A percentile compares a stretch with the other conserved stretches of the same genome.
Evolutionary conservation across 2,113 vertebrate species (phyloP).

Genomic region (Platycercus adscitus): DNA sequence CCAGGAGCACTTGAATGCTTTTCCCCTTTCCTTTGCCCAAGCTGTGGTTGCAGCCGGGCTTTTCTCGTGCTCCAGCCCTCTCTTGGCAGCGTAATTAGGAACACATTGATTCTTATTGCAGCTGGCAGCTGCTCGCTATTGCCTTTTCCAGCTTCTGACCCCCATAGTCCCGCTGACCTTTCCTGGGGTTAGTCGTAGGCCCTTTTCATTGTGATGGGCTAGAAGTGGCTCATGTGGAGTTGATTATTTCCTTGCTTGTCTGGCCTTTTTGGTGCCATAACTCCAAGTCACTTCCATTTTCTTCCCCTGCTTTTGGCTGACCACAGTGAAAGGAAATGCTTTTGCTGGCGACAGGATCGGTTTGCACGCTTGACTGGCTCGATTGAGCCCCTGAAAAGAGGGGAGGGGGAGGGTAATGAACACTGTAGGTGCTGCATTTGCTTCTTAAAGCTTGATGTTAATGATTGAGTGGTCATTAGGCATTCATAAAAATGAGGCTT

Average conservation of each 20-base stretch:
- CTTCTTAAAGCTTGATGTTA: constrained; percentile 35
- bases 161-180: constrained; percentile 80
- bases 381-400: constrained; percentile 50
- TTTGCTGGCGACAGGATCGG: constrained; percentile 69
- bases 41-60: constrained; percentile 17
- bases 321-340: constrained; percentile 76
- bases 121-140: constrained; percentile 71
- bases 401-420: constrained; percentile 49
- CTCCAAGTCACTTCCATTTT: constrained; percentile 81
- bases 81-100: constrained; percentile 72
- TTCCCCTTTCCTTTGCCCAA: neutral
- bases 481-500: neutral
- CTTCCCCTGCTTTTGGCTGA: constrained; percentile 65
- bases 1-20: constrained; percentile 26
- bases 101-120: constrained; percentile 74
- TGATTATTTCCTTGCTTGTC: constrained; percentile 94
- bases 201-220: constrained; percentile 81
- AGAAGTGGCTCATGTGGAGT: constrained; percentile 87
- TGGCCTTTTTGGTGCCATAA: constrained; percentile 80
- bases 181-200: constrained; percentile 81
- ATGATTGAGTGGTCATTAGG: constrained; percentile 30
- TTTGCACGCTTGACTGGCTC: constrained; percentile 66
- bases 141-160: constrained; percentile 78
- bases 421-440: constrained; percentile 54
- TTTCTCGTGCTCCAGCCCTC: neutral